Percentiles rank a stretch among this genome's conserved stretches.
phyloP scores from a whole-genome alignment of 2,888 invertebrate genomes.

The Pyrocoelia pectoralis region DNA sequence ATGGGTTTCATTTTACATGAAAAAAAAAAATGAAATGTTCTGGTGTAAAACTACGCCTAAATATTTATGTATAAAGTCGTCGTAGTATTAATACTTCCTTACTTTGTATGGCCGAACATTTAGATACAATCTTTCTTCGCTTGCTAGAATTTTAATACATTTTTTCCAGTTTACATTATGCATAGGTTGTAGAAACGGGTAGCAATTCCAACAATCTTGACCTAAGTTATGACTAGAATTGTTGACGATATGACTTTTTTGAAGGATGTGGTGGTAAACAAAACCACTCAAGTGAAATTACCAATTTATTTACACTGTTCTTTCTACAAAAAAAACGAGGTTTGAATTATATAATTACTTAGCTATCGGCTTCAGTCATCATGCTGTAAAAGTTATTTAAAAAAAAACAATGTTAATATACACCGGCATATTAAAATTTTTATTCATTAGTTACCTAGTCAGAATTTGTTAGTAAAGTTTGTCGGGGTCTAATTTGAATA shows the following conservation, averaged over 20 bases:
- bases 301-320: neutral
- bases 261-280: neutral
- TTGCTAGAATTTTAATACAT: constrained; percentile 4
- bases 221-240: constrained; percentile 25
- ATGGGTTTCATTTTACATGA: too few relatives aligned
- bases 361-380: too few relatives aligned
- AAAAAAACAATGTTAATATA: too few relatives aligned
- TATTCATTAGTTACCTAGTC: too few relatives aligned
- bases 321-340: too few relatives aligned
- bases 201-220: constrained; percentile 20
- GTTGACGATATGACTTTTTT: constrained; percentile 16
- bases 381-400: too few relatives aligned
- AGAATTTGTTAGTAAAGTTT: too few relatives aligned
- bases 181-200: constrained; percentile 1
- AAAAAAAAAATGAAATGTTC: too few relatives aligned
- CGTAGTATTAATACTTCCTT: neutral
- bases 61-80: constrained; percentile 24
- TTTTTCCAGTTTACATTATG: constrained; percentile 7
- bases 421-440: too few relatives aligned
- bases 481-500: too few relatives aligned
- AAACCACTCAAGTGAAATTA: neutral
- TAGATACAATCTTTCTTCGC: neutral
- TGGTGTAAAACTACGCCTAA: too few relatives aligned
- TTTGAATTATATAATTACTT: too few relatives aligned
- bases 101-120: neutral